Evolutionary conservation across 2,113 vertebrate genomes (phyloP), one percentile per base, ranked within the genome.

Genomic region (Nothobranchius kuhntae): DNA sequence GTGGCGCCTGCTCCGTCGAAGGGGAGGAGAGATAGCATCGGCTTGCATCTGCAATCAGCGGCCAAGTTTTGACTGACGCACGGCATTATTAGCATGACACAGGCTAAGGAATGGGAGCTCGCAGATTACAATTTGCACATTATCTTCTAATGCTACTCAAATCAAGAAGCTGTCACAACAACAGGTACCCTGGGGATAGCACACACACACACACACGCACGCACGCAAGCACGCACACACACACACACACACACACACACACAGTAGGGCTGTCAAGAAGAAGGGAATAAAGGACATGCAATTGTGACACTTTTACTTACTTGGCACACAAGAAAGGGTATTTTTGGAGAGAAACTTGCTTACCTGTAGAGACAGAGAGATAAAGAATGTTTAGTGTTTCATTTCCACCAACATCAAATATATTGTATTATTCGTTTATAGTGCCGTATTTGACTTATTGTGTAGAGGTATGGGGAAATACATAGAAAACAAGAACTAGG

Each of bases 131-230:
- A 80, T 86, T 82, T 83, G 71, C 46, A 80, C 63, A 48, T 78
- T 80, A 79, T 89, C 75, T 80, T 75, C 54, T 26, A 56, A 82
- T 24, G 13, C 54, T 10, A 77, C 77, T 72, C 66, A 40, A 82
- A 81, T 86, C 72, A 80, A 85, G 80, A 81, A 81, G 60, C 84
- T 91, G 91, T 93, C 91, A 91, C 85, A 93, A 93, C 87, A 92
- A 83, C 69, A 80, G 78, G 78, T 84, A 72, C 85, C 81, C 80
- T 62, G 61, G 75, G 81, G 85, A 83, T 75, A 78, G 77, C 59
- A 1, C 59, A 13, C 65, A 50, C 63, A 55, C 54, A 61, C 58
- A 57, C n/a, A 13, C 62, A 47, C 44, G 13, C 61, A 2, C 61
- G 13, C 64, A 50, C 63, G 53, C 54, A 40, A 7, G 61, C 59